A percentile compares a stretch with the other conserved stretches of the same genome.
phyloP scores from a whole-genome alignment of 1,140 invertebrate species.

The Lysiphlebus fabarum region DNA sequence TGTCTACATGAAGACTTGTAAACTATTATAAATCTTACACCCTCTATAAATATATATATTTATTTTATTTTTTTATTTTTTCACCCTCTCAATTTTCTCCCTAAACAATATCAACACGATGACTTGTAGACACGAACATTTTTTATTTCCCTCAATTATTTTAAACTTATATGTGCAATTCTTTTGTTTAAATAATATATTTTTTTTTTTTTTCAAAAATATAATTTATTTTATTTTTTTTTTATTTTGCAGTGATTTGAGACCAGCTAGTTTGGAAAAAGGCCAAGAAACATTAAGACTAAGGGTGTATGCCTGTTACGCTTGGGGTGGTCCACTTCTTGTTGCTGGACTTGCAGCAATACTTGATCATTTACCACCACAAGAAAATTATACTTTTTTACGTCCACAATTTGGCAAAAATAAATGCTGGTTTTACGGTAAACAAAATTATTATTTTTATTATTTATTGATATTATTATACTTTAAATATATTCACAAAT shows the following conservation, averaged over 20 bases:
- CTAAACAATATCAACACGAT: not conserved
- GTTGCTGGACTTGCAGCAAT: slow-evolving; percentile 68
- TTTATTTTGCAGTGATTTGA: slow-evolving; percentile 67
- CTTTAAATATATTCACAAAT: not conserved
- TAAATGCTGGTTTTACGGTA: slow-evolving; percentile 78
- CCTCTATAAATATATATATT: not conserved
- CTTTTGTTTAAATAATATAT: not conserved
- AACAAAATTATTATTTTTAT: slow-evolving; percentile 28
- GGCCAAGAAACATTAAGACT: slow-evolving; percentile 74
- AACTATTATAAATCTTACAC: slow-evolving; percentile 1
- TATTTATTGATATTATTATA: not conserved
- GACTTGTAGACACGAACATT: too few relatives aligned
- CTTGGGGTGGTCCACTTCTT: slow-evolving; percentile 74
- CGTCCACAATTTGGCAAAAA: slow-evolving; percentile 71
- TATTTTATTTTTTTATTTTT: not conserved
- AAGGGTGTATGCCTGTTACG: slow-evolving; percentile 73
- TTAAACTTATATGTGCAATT: too few relatives aligned
- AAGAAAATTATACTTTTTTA: slow-evolving; percentile 59
- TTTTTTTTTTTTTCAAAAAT: not conserved
- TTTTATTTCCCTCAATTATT: too few relatives aligned
- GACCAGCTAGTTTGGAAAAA: slow-evolving; percentile 77
- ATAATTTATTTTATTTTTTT: slow-evolving; percentile 21
- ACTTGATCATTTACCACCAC: slow-evolving; percentile 64
- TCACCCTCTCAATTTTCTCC: not conserved
- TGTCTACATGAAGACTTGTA: slow-evolving; percentile 1